Base-by-base conservation (phyloP, 2,113 vertebrate species). In the Eulemur macaco region DNA sequence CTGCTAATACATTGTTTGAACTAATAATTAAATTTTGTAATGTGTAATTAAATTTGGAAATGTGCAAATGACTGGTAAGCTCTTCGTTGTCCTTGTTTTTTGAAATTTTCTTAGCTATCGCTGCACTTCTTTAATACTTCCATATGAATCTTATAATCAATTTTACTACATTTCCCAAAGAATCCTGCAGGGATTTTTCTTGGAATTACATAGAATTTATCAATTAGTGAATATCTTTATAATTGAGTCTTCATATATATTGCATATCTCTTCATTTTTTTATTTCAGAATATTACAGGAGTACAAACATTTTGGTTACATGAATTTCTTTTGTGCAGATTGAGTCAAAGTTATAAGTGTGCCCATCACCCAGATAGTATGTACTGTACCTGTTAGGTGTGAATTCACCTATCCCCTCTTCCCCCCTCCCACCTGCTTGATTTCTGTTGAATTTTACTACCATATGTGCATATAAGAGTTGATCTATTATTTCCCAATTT, bases 201-300 rank as follows among this genome's bases (percentile, higher is more conserved):
- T 68, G 58, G 13, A 69, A 81, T 91, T 90, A 87, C 47, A 64
- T n/a, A 56, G 34, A 83, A 87, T 52, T 47, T 85, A 89, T 54
- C 90, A 29, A 95, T 95, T 25, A 88, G 25, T 42, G 69, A 64
- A 58, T 58, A 82, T 82, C 45, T 81, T 68, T 91, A 82, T 86
- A 89, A 85, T 18, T 85, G n/a, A 69, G 45, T 84, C 29, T 86
- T 93, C 47, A 82, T 82, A 95, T 89, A 88, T 86, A 85, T 18
- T 60, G 29, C 52, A n/a, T 56, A 56, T 56, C 54, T 56, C 54
- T 21, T 21, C 54, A 54, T 56, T 56, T 21, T 52, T 56, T 56
- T 8, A 56, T 56, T 56, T 56, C 18, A 56, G 54, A 56, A 56
- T 56, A 56, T 56, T 56, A 56, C 54, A 8, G 54, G 54, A 20